These are phyloP conservation scores for Chaenodraco wilsoni DNA, from an alignment of 2,797 vertebrate genomes.

Conservation along the genomic window DNA sequence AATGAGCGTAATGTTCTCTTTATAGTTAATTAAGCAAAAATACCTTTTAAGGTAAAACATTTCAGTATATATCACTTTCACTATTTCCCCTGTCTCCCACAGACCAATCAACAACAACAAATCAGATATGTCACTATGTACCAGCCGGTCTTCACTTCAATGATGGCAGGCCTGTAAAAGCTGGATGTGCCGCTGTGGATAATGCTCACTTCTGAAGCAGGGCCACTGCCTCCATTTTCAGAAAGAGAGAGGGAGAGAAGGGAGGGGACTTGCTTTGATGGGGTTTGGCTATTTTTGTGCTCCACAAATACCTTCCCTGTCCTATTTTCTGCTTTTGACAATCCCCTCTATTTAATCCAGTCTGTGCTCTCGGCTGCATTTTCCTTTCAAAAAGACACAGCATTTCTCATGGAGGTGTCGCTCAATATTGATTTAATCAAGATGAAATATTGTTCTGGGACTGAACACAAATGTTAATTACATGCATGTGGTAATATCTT, in stretches of 20 bases:
- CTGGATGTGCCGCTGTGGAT: slow-evolving; percentile 42
- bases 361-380: slow-evolving; percentile 26
- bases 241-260: not conserved
- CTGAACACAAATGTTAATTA: slow-evolving; percentile 74
- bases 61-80: slow-evolving; percentile 48
- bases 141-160: slow-evolving; percentile 28
- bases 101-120: slow-evolving; percentile 9
- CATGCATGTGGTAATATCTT: slow-evolving; percentile 73
- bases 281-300: slow-evolving; percentile 59
- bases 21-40: slow-evolving; percentile 36
- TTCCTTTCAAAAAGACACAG: too few relatives aligned
- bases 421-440: slow-evolving; percentile 67
- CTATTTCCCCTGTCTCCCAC: slow-evolving; percentile 43
- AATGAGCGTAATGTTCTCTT: not conserved
- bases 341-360: slow-evolving; percentile 52
- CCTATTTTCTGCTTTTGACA: slow-evolving; percentile 52
- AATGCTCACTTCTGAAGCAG: slow-evolving; percentile 50
- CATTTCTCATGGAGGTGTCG: slow-evolving; percentile 48
- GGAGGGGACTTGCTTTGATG: slow-evolving; percentile 37
- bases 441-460: slow-evolving; percentile 59
- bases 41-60: too few relatives aligned
- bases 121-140: slow-evolving; percentile 26
- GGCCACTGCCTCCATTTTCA: slow-evolving; percentile 26
- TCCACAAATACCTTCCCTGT: slow-evolving; percentile 54
- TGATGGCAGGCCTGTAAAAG: slow-evolving; percentile 39